Evolutionary conservation across 2,113 vertebrate genomes (phyloP), one percentile per base, ranked within the genome.

Genomic region (Nesogale talazaci): DNA sequence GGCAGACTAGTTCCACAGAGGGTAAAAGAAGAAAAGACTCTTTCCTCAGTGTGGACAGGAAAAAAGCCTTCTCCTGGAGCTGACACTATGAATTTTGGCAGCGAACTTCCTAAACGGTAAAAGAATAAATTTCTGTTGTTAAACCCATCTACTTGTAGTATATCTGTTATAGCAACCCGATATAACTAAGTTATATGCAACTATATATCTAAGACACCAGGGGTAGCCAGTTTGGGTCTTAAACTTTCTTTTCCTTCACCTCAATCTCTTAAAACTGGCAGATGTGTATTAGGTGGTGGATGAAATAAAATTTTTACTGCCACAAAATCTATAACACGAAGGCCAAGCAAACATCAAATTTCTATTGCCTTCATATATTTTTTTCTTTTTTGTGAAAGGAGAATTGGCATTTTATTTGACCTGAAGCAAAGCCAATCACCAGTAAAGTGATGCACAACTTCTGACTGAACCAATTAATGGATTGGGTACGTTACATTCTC

Each of bases 391-490:
- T 12, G 86, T 56, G 72, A 36, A 12, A 74, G 65, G 29, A 85
- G 42, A 78, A 94, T 93, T 94, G 92, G 81, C 87, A 94, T 92
- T 79, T 82, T 93, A 74, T 95, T 95, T 97, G 84, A 96, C 38
- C 67, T 46, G 29, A 40, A 86, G 17, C 8, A 78, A 88, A 88
- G 69, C 90, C 42, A 96, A 89, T 97, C 94, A 96, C 90, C 96
- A 94, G 36, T 79, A 94, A 95, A 61, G 67, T 93, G 67, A 94
- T 86, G 90, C 94, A 95, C 42, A 87, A 76, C 38, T 94, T 95
- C 92, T 97, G 96, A 96, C 91, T 95, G 91, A 96, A 93, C 38
- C 85, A 75, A 74, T 83, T 96, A 29, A 19, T 95, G 69, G 36
- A 16, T 63, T 72, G 46, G 23, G 69, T 40, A 95, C n/a, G n/a